Evolutionary conservation across 2,888 invertebrate species (phyloP), one percentile per base, ranked within the genome.

Genomic region (Leptarthrus brevirostris): DNA sequence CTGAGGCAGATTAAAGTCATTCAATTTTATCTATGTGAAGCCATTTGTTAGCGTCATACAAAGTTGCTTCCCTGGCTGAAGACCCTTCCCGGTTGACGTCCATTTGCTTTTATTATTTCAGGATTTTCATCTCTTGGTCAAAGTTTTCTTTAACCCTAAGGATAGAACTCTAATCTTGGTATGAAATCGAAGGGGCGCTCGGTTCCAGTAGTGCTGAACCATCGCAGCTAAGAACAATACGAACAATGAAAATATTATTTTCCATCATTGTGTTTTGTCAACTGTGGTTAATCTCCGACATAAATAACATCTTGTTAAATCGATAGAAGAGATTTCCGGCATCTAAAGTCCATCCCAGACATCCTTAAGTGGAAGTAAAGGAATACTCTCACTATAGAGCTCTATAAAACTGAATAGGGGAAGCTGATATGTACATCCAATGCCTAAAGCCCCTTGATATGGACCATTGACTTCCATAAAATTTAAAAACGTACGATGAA

Each of bases 251-350:
- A 69, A 69, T 69, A 69, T 69, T 69, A 69, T 69, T 69, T 69
- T 49, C 69, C 69, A 70, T 74, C 24, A 70, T 74, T 69, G 70
- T 74, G 74, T 70, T 74, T 74, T 74, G 70, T 74, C 74, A 70
- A 74, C 74, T 74, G 70, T 70, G 74, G 58, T 70, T 69, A 74
- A 74, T 74, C 74, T 70, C 56, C 18, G 58, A 56, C 72, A 75
- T 75, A 73, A 75, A 75, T 75, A 61, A 73, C 72, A 75, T 75
- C 75, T 75, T 75, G 73, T 74, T 74, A 72, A 74, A 72, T 74
- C 74, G 74, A 66, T 69, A 74, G 72, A 72, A 61, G 74, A 40
- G 56, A 71, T 71, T 71, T 54, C 71, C 71, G n/a, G 26, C 40
- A n/a, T 22, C 36, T 12, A 8, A 40, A 12, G 12, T 40, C 30